A percentile compares a stretch with the other conserved stretches of the same genome.
phyloP scores from a whole-genome alignment of 2,797 vertebrate species.

The Falco cherrug region DNA sequence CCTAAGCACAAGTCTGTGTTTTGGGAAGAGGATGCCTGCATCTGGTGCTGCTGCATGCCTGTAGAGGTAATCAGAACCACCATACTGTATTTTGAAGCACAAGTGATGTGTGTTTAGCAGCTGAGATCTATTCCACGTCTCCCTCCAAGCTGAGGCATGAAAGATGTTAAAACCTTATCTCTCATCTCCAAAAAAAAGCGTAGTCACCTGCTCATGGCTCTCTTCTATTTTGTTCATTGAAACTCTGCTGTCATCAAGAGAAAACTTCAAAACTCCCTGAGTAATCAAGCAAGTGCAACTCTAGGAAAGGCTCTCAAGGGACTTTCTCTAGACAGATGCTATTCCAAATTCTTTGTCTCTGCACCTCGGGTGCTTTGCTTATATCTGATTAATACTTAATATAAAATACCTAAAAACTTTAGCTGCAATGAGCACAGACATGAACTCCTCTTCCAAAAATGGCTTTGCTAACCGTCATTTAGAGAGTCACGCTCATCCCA shows the following conservation, averaged over 20 bases:
- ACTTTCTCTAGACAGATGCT: background rate
- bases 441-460: background rate
- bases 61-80: background rate
- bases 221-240: background rate
- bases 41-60: background rate
- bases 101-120: background rate
- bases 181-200: background rate
- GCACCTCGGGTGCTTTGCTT: background rate
- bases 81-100: background rate
- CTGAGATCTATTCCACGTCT: background rate
- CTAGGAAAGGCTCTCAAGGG: background rate
- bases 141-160: background rate
- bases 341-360: background rate
- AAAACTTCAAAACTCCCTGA: background rate
- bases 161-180: background rate
- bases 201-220: background rate
- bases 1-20: background rate
- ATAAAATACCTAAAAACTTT: background rate
- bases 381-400: background rate
- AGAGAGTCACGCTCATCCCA: background rate
- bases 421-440: background rate
- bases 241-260: background rate
- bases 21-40: background rate
- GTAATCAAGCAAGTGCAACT: background rate
- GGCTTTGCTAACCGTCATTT: background rate